phyloP scores from a whole-genome alignment of 2,113 vertebrate genomes.

The Bubalus kerabau region DNA sequence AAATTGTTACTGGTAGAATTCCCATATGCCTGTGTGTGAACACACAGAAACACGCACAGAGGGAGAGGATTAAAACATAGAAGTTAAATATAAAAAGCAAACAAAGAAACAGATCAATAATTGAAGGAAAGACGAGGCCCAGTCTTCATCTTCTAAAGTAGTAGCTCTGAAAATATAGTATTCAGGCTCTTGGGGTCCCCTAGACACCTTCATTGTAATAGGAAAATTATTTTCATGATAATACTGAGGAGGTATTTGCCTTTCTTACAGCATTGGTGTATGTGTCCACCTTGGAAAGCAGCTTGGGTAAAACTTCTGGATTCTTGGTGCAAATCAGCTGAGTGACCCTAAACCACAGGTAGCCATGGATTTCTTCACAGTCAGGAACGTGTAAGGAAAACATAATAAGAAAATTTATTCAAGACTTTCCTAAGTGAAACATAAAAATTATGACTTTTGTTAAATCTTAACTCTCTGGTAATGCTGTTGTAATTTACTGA shows the following conservation, averaged over 20 bases:
- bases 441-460: not conserved
- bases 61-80: not conserved
- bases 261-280: not conserved
- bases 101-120: not conserved
- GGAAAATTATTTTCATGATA: not conserved
- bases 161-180: not conserved
- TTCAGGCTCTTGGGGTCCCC: too few relatives aligned
- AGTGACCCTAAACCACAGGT: not conserved
- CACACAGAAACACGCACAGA: not conserved
- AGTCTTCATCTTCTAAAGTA: not conserved
- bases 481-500: not conserved
- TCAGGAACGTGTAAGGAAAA: not conserved
- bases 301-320: not conserved
- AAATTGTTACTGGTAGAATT: not conserved
- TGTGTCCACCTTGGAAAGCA: not conserved
- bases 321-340: not conserved
- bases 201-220: too few relatives aligned
- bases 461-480: not conserved
- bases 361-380: not conserved
- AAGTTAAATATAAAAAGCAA: not conserved
- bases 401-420: not conserved
- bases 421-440: not conserved
- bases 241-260: too few relatives aligned
- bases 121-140: not conserved
- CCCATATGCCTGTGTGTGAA: fast-evolving